Evolutionary conservation across 2,888 invertebrate species (phyloP).

Genomic region (Pseudanteris insignis): DNA sequence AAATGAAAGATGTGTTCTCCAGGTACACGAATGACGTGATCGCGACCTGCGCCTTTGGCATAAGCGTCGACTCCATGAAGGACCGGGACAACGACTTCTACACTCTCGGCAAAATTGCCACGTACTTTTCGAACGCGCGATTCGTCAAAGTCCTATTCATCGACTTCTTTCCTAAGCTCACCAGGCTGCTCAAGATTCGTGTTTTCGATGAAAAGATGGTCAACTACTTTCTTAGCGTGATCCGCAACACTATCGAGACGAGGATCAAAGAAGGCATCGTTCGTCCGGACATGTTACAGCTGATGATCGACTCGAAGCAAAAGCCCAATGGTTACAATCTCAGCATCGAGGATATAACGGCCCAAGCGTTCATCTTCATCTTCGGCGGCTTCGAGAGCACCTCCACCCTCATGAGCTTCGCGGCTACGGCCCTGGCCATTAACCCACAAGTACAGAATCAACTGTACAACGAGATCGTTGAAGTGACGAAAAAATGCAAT

Average conservation of each 20-base stretch:
- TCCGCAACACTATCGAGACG: conserved; percentile 29
- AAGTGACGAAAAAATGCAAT: conserved; percentile 29
- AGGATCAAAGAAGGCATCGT: conserved; percentile 37
- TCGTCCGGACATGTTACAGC: conserved; percentile 46
- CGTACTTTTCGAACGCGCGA: conserved; percentile 8
- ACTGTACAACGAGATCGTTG: conserved; percentile 61
- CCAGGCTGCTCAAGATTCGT: conserved; percentile 7
- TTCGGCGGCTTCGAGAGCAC: conserved; percentile 56
- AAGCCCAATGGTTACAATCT: conserved; percentile 8
- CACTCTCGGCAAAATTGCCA: conserved; percentile 39
- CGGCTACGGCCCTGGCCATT: conserved; percentile 52
- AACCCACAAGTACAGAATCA: conserved; percentile 66
- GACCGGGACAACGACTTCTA: conserved; percentile 52
- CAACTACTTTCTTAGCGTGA: conserved; percentile 24
- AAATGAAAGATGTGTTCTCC: conserved; percentile 55
- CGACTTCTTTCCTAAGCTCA: conserved; percentile 1
- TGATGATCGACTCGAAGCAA: conserved; percentile 47
- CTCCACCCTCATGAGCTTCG: conserved; percentile 50
- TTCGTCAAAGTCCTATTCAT: conserved; percentile 34
- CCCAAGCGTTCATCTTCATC: conserved; percentile 64
- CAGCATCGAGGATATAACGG: conserved; percentile 60
- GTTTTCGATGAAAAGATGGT: conserved; percentile 15
- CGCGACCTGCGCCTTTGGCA: conserved; percentile 53
- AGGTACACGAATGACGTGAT: conserved; percentile 52
- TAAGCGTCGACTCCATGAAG: conserved; percentile 48